Evolutionary conservation across 2,113 vertebrate genomes (phyloP), one percentile per base, ranked within the genome.

Genomic region (Menidia beryllina): DNA sequence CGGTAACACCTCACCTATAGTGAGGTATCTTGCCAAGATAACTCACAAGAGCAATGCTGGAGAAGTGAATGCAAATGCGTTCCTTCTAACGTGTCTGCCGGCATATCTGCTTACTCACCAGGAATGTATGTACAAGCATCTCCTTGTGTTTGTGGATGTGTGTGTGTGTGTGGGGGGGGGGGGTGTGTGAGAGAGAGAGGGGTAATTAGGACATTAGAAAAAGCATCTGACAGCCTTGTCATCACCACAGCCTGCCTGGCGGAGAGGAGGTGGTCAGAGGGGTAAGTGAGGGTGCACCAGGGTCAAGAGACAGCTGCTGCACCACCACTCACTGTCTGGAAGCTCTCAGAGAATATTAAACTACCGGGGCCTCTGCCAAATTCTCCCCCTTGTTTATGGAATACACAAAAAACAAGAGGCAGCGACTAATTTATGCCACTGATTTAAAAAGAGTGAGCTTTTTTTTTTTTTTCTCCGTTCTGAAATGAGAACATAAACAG

Each of bases 161-260:
- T 41, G 45, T 39, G 49, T 25, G 19, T 48, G 34, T 84, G 56
- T 54, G 51, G 62, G 77, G n/a, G n/a, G n/a, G n/a, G n/a, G n/a
- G n/a, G n/a, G n/a, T n/a, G n/a, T n/a, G n/a, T n/a, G n/a, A n/a
- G n/a, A 60, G 55, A 50, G 63, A 1, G 76, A 59, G 84, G 57
- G 82, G 79, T 91, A 91, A 92, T 92, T 92, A 92, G 90, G 81
- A 92, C 87, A 82, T 91, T 88, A 91, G 87, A 65, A 88, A 89
- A 89, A 67, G 83, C 84, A 77, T 84, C 68, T 91, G 89, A 91
- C 91, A 87, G 88, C 62, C 88, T 85, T 91, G 91, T 92, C 91
- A 91, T 88, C 59, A 45, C 82, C 80, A 78, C 86, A 90, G 84
- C 66, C 84, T 75, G 82, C 82, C 73, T 68, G 59, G 78, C 75